Percentiles rank a stretch among this genome's conserved stretches.
Conservation (phyloP, 2,888 invertebrate genomes). For the Spilarctia lutea region DNA sequence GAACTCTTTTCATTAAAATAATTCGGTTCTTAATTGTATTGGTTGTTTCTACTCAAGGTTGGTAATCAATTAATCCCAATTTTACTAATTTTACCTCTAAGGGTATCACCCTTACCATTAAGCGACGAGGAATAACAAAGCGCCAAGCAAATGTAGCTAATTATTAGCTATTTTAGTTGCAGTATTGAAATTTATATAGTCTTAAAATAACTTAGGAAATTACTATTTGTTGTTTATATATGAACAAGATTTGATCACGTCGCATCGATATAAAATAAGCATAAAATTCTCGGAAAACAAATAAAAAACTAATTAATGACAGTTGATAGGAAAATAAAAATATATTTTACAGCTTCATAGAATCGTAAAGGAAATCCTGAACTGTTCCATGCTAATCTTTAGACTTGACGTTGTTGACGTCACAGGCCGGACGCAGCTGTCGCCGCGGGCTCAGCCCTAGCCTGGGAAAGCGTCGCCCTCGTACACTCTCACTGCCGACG, state of each 20-base stretch:
- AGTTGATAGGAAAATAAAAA: background rate
- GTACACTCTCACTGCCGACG: slow-evolving; percentile 52
- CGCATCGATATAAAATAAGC: background rate
- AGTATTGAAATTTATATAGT: background rate
- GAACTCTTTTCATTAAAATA: background rate
- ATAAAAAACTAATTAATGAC: background rate
- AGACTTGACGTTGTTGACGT: slow-evolving; percentile 52
- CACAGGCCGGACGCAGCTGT: slow-evolving; percentile 51
- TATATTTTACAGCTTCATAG: slow-evolving; percentile 32
- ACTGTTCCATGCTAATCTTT: slow-evolving; percentile 45
- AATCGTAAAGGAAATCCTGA: slow-evolving; percentile 57
- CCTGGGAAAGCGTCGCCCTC: slow-evolving; percentile 75
- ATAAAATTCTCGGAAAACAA: background rate
- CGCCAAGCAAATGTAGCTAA: too few relatives aligned
- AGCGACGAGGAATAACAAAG: background rate
- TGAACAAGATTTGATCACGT: background rate
- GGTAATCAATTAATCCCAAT: background rate
- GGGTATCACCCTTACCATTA: too few relatives aligned
- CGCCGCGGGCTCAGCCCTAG: slow-evolving; percentile 52
- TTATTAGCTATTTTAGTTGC: background rate
- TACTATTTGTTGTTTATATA: background rate
- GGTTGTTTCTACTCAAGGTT: background rate
- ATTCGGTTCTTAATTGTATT: background rate
- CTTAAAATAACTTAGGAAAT: background rate
- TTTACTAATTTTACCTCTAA: background rate